Conservation (phyloP, 2,888 invertebrate species). For the Cyrtodaria siliqua region DNA sequence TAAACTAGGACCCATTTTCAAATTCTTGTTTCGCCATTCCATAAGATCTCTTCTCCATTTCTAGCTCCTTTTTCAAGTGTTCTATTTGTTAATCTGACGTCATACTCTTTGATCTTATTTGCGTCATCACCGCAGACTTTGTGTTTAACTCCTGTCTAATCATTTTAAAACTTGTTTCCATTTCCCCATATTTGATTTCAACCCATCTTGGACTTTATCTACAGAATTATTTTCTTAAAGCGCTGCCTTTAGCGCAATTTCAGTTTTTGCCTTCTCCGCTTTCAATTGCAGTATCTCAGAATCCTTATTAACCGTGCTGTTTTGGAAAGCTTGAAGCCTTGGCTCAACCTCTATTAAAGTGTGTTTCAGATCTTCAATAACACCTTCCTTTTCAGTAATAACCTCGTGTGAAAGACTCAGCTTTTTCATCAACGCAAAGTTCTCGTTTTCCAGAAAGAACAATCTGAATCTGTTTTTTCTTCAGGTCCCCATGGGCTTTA, state of each 20-base stretch:
- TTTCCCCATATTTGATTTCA: slow-evolving; percentile 87
- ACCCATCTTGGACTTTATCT: slow-evolving; percentile 85
- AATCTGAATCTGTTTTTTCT: slow-evolving; percentile 82
- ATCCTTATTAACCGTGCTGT: slow-evolving; percentile 77
- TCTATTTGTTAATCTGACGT: slow-evolving; percentile 74
- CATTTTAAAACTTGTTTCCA: slow-evolving; percentile 86
- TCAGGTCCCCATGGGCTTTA: slow-evolving; percentile 81
- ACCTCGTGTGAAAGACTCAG: slow-evolving; percentile 85
- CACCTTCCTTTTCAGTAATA: slow-evolving; percentile 84
- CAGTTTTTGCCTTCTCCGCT: slow-evolving; percentile 85
- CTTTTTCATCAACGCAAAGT: slow-evolving; percentile 84
- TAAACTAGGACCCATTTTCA: slow-evolving; percentile 65
- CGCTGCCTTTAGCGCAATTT: slow-evolving; percentile 85
- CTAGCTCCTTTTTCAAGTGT: slow-evolving; percentile 67
- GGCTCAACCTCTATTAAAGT: slow-evolving; percentile 82
- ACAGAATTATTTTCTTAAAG: slow-evolving; percentile 87
- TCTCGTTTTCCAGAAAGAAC: slow-evolving; percentile 84
- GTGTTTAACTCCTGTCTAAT: slow-evolving; percentile 86
- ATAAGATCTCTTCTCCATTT: slow-evolving; percentile 68
- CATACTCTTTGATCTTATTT: slow-evolving; percentile 70
- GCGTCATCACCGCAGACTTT: slow-evolving; percentile 80
- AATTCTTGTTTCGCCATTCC: slow-evolving; percentile 60
- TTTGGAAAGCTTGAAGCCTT: slow-evolving; percentile 81
- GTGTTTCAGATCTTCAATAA: slow-evolving; percentile 82
- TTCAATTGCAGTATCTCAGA: slow-evolving; percentile 82